phyloP scores from a whole-genome alignment of 53 echinoderm and acorn worm species.

The Henricia sp. region DNA sequence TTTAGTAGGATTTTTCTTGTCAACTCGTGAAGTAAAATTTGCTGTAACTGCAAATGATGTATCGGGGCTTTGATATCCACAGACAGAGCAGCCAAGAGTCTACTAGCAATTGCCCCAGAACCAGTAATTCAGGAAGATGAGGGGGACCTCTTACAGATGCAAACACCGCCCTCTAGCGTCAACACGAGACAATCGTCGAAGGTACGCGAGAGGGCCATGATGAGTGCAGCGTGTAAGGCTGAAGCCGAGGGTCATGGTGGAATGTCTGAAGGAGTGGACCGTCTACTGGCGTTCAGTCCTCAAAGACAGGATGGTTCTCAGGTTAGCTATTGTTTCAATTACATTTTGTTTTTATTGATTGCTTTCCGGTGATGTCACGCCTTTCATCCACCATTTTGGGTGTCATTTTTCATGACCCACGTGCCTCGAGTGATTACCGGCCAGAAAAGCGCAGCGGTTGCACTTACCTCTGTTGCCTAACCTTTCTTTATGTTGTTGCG shows the following conservation, averaged over 20 bases:
- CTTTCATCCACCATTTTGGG: too few species aligned
- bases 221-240: slow-evolving; percentile 16
- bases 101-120: slow-evolving; percentile 8
- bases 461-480: too few species aligned
- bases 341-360: too few species aligned
- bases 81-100: slow-evolving; percentile 28
- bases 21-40: too few species aligned
- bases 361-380: too few species aligned
- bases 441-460: too few species aligned
- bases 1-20: too few species aligned
- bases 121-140: slow-evolving; percentile 54
- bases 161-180: slow-evolving; percentile 74
- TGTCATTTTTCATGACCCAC: too few species aligned
- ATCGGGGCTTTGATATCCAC: background rate
- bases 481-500: too few species aligned
- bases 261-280: slow-evolving; percentile 67
- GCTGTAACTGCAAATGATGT: too few species aligned
- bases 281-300: slow-evolving; percentile 79
- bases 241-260: background rate
- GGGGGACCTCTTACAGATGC: slow-evolving; percentile 89
- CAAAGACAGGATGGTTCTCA: slow-evolving; percentile 39
- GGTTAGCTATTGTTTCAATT: too few species aligned
- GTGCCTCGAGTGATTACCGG: too few species aligned
- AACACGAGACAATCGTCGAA: slow-evolving; percentile 16
- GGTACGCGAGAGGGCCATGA: slow-evolving; percentile 44